Base-by-base conservation (phyloP, 2,797 vertebrate genomes). In the Paratrypauchen microcephalus region DNA sequence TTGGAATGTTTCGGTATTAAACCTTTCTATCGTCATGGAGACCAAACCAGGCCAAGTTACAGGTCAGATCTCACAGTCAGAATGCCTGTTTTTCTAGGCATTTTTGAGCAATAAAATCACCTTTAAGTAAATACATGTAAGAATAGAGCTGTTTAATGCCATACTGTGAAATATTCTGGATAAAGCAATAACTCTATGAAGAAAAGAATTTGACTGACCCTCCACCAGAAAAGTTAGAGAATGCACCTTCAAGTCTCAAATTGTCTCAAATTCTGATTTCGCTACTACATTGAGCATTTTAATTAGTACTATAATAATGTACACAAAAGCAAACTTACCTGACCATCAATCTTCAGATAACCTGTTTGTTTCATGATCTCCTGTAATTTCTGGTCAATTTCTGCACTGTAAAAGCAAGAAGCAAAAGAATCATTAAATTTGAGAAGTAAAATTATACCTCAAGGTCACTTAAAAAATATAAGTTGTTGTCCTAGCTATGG, bases 331-430 rank as follows among this genome's bases (percentile, higher is more conserved):
- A 47, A 19, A 28, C 84, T 91, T 67, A 98, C 96, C 96, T 97
- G 95, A 65, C 96, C 96, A 3, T 96, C 96, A 0, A 98, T 96
- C 87, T 96, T 96, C 62, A 97, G 92, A 83, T 96, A 97, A 70
- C 96, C 96, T 0, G 96, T 98, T 90, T 98, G 96, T 81, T 96
- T 97, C 95, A 97, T 97, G 76, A 98, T 97, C 87, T 97, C 96
- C 85, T 97, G 96, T 71, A 98, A 86, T 85, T 98, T 98, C 92
- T 97, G 96, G 82, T 98, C 96, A 28, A 98, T 97, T 90, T 98
- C 96, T 19, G 96, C 95, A 91, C 96, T 98, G 89, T 2, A 11
- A 19, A n/a, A 11, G 13, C 19, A 32, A 21, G 78, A 24, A 77
- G 57, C 56, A 50, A 62, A 13, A 68, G 18, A 18, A 74, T 19